Percentiles rank a stretch among this genome's conserved stretches.
Conservation (phyloP, 37 sponge, comb jelly and placozoan genomes). For the Geodia barretti region DNA sequence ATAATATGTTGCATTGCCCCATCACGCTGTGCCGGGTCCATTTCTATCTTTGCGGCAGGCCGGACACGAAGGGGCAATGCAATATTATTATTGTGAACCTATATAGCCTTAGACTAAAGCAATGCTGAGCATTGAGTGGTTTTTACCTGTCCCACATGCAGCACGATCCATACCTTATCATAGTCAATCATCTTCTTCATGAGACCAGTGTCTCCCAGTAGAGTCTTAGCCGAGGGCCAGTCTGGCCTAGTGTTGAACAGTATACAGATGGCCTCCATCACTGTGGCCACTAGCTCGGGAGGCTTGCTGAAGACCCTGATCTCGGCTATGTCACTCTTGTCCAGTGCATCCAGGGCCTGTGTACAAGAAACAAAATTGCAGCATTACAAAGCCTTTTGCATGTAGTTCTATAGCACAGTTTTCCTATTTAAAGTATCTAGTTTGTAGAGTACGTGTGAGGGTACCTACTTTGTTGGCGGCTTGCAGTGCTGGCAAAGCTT, state of each 20-base stretch:
- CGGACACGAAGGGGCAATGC: too few relatives aligned
- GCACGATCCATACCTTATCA: slow-evolving; percentile 74
- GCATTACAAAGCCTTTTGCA: neutral
- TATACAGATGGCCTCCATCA: slow-evolving; percentile 97
- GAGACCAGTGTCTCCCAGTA: slow-evolving; percentile 87
- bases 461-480: too few relatives aligned
- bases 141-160: too few relatives aligned
- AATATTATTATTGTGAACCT: neutral
- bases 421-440: too few relatives aligned
- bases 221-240: slow-evolving; percentile 91
- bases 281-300: slow-evolving; percentile 92
- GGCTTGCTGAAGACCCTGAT: slow-evolving; percentile 95
- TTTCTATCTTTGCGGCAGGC: too few relatives aligned
- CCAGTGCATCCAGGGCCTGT: slow-evolving; percentile 94
- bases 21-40: too few relatives aligned
- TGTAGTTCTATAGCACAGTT: neutral
- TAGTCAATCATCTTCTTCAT: slow-evolving; percentile 89
- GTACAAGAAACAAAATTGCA: too few relatives aligned
- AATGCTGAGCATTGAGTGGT: neutral
- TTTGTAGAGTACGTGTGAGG: neutral
- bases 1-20: too few relatives aligned
- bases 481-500: slow-evolving; percentile 96
- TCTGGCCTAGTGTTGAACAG: slow-evolving; percentile 77
- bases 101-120: neutral
- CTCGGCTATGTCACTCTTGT: slow-evolving; percentile 98